Evolutionary conservation across 2,113 vertebrate genomes (phyloP), one percentile per base, ranked within the genome.

Genomic region (Tetrao urogallus): DNA sequence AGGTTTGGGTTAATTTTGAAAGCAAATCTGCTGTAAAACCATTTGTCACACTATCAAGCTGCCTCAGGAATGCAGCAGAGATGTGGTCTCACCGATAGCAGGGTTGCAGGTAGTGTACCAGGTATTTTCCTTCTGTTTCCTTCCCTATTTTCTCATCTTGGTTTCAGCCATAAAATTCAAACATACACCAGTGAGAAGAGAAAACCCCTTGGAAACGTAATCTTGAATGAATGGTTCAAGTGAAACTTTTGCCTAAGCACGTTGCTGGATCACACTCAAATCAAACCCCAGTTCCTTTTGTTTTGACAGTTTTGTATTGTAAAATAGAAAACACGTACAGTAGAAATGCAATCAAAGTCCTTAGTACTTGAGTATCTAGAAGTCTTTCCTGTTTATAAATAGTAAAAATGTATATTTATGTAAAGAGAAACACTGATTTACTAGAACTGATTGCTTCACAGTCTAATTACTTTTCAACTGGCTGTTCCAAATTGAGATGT

Each of bases 401-500:
- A 97, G 91, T 42, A 92, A 90, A 96, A 96, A 95, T 8, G 80
- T 96, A 97, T 98, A 97, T 98, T 98, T 98, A 97, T 97, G 94
- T 97, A 97, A 97, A 97, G 96, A 92, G 95, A 98, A 98, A 97
- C 95, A 97, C 96, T 97, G 98, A 98, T 98, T 98, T 98, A 97
- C 97, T 97, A 98, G 97, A 97, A 98, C 97, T 98, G 98, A 98
- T 98, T 98, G 97, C 97, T 98, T 97, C 97, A 92, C 97, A 98
- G 97, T 94, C 97, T 98, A 98, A 98, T 98, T 98, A 98, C 97
- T 98, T 98, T 98, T 98, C 97, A 98, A 98, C 97, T 98, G 97
- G 97, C 97, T 98, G 97, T 98, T 98, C 97, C 97, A 98, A 98
- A 98, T 98, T 98, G 98, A 98, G 97, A 98, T 98, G 97, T 98